These are phyloP conservation scores for Oplegnathus fasciatus DNA, from an alignment of 2,113 vertebrate genomes.

Conservation along the genomic window DNA sequence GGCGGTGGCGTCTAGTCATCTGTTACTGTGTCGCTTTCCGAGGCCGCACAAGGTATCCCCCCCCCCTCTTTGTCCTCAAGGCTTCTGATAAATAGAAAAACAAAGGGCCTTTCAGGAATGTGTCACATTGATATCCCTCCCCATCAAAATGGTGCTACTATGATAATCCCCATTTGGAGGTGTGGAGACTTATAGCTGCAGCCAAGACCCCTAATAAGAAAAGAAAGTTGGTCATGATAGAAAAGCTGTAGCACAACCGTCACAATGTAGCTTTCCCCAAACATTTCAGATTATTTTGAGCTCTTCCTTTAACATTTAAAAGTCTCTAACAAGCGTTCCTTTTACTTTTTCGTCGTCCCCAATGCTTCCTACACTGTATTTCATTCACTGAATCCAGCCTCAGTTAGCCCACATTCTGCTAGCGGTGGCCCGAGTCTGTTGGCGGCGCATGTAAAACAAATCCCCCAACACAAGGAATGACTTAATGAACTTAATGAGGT, in stretches of 20 bases:
- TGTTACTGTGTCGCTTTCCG: slow-evolving; percentile 76
- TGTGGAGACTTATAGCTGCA: slow-evolving; percentile 16
- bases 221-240: neutral
- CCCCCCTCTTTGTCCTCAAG: slow-evolving; percentile 62
- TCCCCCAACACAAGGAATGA: slow-evolving; percentile 77
- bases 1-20: slow-evolving; percentile 75
- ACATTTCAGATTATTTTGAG: neutral
- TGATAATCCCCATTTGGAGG: slow-evolving; percentile 30
- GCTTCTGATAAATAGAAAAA: slow-evolving; percentile 78
- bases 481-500: slow-evolving; percentile 85
- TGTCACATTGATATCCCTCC: slow-evolving; percentile 65
- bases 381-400: neutral
- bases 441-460: slow-evolving; percentile 80
- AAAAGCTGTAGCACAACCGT: neutral
- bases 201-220: neutral
- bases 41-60: slow-evolving; percentile 68
- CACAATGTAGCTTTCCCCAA: neutral
- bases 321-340: neutral
- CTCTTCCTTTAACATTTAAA: slow-evolving; percentile 8
- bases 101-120: slow-evolving; percentile 72
- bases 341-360: neutral
- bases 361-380: neutral
- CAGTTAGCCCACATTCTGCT: slow-evolving; percentile 32
- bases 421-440: slow-evolving; percentile 49
- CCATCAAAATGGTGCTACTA: slow-evolving; percentile 27